Evolutionary conservation across 2,797 vertebrate species (phyloP).

Genomic region (Ispidina lecontei): DNA sequence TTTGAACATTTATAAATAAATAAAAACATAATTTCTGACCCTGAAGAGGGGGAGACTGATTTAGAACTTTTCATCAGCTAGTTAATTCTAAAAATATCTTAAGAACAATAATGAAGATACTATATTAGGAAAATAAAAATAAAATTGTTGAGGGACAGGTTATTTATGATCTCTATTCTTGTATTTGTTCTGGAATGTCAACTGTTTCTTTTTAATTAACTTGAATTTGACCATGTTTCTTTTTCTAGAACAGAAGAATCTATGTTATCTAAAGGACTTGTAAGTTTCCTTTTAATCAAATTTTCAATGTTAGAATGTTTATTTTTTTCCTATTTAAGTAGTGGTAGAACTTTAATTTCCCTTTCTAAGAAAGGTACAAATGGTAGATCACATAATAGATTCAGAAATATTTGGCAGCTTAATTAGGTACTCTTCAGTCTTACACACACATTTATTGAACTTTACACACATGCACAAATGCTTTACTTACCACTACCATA

Average conservation of each 20-base stretch:
- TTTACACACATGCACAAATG: not conserved
- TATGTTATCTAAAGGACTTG: constrained; percentile 91
- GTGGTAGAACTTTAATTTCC: not conserved
- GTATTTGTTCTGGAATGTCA: not conserved
- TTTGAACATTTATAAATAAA: not conserved
- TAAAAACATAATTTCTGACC: not conserved
- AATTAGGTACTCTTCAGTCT: not conserved
- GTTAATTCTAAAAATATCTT: not conserved
- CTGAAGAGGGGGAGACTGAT: not conserved
- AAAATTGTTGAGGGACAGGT: not conserved
- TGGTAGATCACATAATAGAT: not conserved
- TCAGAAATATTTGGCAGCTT: not conserved
- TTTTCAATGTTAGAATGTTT: not conserved
- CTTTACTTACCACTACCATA: not conserved
- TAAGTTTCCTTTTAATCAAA: constrained; percentile 72
- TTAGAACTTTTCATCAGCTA: not conserved
- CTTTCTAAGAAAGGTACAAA: not conserved
- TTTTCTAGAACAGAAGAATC: constrained; percentile 90
- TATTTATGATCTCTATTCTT: not conserved
- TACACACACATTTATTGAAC: not conserved
- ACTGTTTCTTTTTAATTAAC: not conserved
- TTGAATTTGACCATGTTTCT: not conserved
- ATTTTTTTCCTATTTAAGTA: not conserved
- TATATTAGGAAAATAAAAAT: not conserved
- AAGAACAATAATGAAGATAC: not conserved